Base-by-base conservation (phyloP, 2,888 invertebrate genomes). In the Mylabris sibirica region DNA sequence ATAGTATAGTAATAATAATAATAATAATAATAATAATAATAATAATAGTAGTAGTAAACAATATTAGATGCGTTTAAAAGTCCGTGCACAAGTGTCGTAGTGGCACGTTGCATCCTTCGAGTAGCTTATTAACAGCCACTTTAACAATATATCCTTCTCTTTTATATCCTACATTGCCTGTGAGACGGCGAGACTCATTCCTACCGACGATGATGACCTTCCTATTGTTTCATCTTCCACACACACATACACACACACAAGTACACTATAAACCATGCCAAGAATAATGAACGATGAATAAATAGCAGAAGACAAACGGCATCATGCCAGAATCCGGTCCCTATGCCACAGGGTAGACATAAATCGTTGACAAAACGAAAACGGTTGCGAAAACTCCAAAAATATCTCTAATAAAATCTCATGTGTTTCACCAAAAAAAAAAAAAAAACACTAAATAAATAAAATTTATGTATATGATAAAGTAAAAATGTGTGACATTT, bases 201-300 rank as follows among this genome's bases (percentile, higher is more conserved):
- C 65, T 59, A 67, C 65, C 70, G 67, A 67, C 67, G 63, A 70
- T 70, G 63, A 70, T 70, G 70, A 70, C 70, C 70, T 70, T 70
- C 70, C 67, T 63, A 70, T 70, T 70, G 70, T 70, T 70, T 67
- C 67, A 66, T 49, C 49, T 49, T 17, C 4, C n/a, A 17, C n/a
- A 17, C 11, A 49, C 3, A 49, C 17, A 17, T 2, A 44, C 8
- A 44, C 20, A 17, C 20, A 49, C 17, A 17, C 44, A 17, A 20
- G 12, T 49, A 49, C 67, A 62, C 61, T 44, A 44, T 44, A 67
- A 63, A 70, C 49, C 70, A 67, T 65, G 70, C 63, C 65, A 63
- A 67, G 70, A 70, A 70, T 70, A 70, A 70, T 70, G 70, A 70
- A 49, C 49, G 49, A 65, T 64, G 64, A 64, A 64, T 67, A 64